Evolutionary conservation across 1,140 invertebrate species (phyloP).

Genomic region (Zophobas atratus): DNA sequence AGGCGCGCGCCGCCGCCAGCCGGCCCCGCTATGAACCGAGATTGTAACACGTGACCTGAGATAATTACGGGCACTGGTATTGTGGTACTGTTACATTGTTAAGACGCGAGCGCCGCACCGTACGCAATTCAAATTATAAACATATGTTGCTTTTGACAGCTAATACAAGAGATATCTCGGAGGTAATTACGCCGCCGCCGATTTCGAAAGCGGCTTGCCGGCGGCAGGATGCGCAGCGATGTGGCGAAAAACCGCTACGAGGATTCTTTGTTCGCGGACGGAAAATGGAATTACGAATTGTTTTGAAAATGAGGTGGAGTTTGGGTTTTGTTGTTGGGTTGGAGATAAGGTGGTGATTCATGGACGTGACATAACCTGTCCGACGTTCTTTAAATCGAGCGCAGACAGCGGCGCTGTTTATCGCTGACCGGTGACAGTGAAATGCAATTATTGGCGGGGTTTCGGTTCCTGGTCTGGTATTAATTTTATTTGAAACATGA

Average conservation of each 20-base stretch:
- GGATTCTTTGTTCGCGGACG: background rate
- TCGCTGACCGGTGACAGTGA: too few relatives aligned
- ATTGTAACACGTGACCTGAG: conserved; percentile 63
- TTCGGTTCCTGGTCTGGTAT: too few relatives aligned
- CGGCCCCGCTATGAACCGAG: conserved; percentile 52
- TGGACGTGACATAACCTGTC: too few relatives aligned
- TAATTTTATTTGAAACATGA: too few relatives aligned
- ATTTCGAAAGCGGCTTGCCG: conserved; percentile 23
- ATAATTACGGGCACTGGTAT: conserved; percentile 60
- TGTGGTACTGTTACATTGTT: conserved; percentile 62
- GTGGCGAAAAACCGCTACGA: conserved; percentile 11
- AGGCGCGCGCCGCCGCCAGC: background rate
- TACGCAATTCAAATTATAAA: conserved; percentile 60
- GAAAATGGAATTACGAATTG: background rate
- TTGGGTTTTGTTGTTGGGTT: too few relatives aligned
- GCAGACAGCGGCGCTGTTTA: too few relatives aligned
- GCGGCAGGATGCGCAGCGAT: background rate
- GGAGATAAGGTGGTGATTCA: too few relatives aligned
- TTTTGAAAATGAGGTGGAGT: too few relatives aligned
- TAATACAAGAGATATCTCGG: conserved; percentile 54
- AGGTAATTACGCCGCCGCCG: conserved; percentile 50
- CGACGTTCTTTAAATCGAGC: too few relatives aligned
- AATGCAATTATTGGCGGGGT: too few relatives aligned
- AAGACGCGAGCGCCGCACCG: conserved; percentile 42
- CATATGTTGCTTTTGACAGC: conserved; percentile 64